phyloP scores from a whole-genome alignment of 2,888 invertebrate genomes.

The Timandra comae region DNA sequence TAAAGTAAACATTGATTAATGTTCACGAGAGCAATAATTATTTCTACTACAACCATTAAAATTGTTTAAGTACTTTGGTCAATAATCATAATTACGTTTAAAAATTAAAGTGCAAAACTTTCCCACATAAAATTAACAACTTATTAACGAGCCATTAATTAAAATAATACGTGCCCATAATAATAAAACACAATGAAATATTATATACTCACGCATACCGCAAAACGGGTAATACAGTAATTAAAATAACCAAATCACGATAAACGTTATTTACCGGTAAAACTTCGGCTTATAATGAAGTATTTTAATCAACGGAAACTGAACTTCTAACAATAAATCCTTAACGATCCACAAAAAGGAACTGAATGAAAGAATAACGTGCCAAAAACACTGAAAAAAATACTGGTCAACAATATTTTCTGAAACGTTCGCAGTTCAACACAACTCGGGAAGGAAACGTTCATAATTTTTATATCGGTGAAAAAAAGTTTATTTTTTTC shows the following conservation, averaged over 20 bases:
- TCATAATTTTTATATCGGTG: slow-evolving; percentile 22
- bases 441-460: slow-evolving; percentile 10
- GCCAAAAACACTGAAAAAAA: too few species aligned
- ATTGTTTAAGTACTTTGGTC: too few species aligned
- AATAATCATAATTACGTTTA: too few species aligned
- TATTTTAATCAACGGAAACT: slow-evolving; percentile 15
- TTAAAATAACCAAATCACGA: slow-evolving; percentile 9
- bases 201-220: slow-evolving; percentile 6
- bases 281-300: slow-evolving; percentile 10
- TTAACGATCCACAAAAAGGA: slow-evolving; percentile 9
- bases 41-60: too few species aligned
- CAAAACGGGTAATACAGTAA: slow-evolving; percentile 13
- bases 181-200: slow-evolving; percentile 1
- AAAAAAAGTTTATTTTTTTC: slow-evolving; percentile 22
- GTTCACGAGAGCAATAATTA: too few species aligned
- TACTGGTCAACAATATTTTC: slow-evolving; percentile 6
- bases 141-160: neutral
- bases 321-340: slow-evolving; percentile 16
- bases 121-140: neutral
- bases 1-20: too few species aligned
- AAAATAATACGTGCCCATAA: slow-evolving; percentile 5
- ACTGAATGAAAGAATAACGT: slow-evolving; percentile 18
- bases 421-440: slow-evolving; percentile 6
- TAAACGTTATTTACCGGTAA: slow-evolving; percentile 8
- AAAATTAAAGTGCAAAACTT: too few species aligned